Evolutionary conservation across 2,113 vertebrate species (phyloP), one percentile per base, ranked within the genome.

Genomic region (Perognathus longimembris): DNA sequence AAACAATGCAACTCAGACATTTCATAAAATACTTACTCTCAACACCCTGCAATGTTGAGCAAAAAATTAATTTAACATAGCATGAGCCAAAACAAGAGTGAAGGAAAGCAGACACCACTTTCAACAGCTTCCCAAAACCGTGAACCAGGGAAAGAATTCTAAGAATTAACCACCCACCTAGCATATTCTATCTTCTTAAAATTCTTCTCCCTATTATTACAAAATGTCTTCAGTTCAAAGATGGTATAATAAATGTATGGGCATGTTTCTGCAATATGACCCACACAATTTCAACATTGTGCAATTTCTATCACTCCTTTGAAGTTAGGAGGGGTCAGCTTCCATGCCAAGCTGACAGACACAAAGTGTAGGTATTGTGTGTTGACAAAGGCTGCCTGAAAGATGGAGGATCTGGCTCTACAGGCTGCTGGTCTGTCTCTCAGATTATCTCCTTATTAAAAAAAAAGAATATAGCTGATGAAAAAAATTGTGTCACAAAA

Each of bases 151-250:
- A 88, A 95, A 94, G 88, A 95, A 96, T 96, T 86, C 92, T 85
- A 95, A 96, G 96, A 96, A 96, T 96, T 95, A 95, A 74, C 92
- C 92, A 91, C 83, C 86, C 75, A 94, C 92, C 92, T 85, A 91
- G 67, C 59, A 93, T 91, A 95, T 88, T 89, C 85, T 82, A 74
- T 94, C 92, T 95, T 91, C 96, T 95, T 94, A 94, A 96, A 94
- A 95, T 93, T 92, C 94, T 93, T 94, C 95, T 82, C 78, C 57
- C 50, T 85, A 89, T 61, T 85, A 89, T 61, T 83, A 90, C 21
- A 78, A 82, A 93, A 93, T 77, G 67, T 90, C 91, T 85, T 93
- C 80, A 54, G 88, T 77, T 86, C 88, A 38, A 0, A 63, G 87
- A 87, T 57, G 83, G 82, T 40, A 85, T 94, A 61, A 80, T 70